Conservation (phyloP, 1,140 invertebrate species). For the Zaprionus ghesquierei region DNA sequence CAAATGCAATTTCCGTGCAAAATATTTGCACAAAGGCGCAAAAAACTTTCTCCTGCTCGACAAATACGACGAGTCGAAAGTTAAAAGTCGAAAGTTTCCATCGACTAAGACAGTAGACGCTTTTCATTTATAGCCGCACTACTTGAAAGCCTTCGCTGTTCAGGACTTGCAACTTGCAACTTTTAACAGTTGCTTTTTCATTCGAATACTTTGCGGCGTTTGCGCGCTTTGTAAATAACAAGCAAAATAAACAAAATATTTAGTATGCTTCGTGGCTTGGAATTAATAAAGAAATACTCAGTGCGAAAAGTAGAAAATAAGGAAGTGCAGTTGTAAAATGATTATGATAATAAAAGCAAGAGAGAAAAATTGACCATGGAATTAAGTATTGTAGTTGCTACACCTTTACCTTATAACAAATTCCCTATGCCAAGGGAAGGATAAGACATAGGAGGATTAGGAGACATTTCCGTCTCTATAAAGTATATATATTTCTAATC, state of each 20-base stretch:
- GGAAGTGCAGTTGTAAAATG: not conserved
- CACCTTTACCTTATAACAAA: too few relatives aligned
- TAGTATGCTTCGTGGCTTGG: slow-evolving; percentile 15
- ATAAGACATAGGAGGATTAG: too few relatives aligned
- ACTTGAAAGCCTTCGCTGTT: slow-evolving; percentile 16
- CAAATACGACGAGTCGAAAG: slow-evolving; percentile 23
- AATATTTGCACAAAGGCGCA: slow-evolving; percentile 34
- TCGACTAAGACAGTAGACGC: slow-evolving; percentile 10
- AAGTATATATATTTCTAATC: too few relatives aligned
- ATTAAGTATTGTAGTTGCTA: too few relatives aligned
- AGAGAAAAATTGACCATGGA: slow-evolving; percentile 8
- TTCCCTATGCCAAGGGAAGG: too few relatives aligned
- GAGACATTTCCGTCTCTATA: too few relatives aligned
- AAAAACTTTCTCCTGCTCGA: slow-evolving; percentile 28
- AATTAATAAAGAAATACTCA: slow-evolving; percentile 51
- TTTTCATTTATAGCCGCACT: slow-evolving; percentile 19
- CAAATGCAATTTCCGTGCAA: slow-evolving; percentile 41
- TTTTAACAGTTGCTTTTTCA: slow-evolving; percentile 34
- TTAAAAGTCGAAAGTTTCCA: slow-evolving; percentile 9
- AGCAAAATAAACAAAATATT: slow-evolving; percentile 15
- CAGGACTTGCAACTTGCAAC: slow-evolving; percentile 34
- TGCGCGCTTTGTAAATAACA: slow-evolving; percentile 38
- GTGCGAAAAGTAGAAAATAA: slow-evolving; percentile 11
- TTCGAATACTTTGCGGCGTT: slow-evolving; percentile 52
- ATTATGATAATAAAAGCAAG: not conserved